Evolutionary conservation across 2,797 vertebrate species (phyloP).

Genomic region (Cheirogaleus major): DNA sequence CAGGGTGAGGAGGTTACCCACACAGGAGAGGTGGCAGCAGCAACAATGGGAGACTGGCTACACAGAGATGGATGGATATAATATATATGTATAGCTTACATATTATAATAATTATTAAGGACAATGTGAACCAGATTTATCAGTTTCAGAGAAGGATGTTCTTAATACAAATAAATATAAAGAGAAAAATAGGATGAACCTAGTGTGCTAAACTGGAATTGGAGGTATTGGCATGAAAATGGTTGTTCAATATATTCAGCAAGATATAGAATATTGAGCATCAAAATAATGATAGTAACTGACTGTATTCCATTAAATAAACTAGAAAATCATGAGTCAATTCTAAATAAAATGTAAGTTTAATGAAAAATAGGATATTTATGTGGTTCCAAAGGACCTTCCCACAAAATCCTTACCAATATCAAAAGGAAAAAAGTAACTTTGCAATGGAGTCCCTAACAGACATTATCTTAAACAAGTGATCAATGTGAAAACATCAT

Average conservation of each 20-base stretch:
- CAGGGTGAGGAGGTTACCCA: background rate
- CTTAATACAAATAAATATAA: background rate
- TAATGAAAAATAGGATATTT: background rate
- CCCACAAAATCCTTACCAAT: slow-evolving; percentile 5
- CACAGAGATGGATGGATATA: background rate
- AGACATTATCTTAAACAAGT: background rate
- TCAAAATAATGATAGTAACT: background rate
- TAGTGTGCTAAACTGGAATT: background rate
- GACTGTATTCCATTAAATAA: slow-evolving; percentile 16
- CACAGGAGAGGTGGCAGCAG: background rate
- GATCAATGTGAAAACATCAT: background rate
- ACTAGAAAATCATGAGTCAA: background rate
- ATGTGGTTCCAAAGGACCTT: background rate
- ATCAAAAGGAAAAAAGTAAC: background rate
- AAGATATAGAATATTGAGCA: background rate
- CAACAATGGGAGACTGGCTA: background rate
- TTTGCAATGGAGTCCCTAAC: background rate
- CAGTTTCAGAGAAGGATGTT: background rate
- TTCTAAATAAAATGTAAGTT: background rate
- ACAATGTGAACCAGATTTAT: background rate
- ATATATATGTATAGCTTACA: background rate
- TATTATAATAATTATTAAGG: background rate
- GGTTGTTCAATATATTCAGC: background rate
- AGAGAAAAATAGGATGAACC: background rate
- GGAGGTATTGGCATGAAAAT: background rate